phyloP scores from a whole-genome alignment of 2,888 invertebrate genomes.

The Nomada fabriciana region DNA sequence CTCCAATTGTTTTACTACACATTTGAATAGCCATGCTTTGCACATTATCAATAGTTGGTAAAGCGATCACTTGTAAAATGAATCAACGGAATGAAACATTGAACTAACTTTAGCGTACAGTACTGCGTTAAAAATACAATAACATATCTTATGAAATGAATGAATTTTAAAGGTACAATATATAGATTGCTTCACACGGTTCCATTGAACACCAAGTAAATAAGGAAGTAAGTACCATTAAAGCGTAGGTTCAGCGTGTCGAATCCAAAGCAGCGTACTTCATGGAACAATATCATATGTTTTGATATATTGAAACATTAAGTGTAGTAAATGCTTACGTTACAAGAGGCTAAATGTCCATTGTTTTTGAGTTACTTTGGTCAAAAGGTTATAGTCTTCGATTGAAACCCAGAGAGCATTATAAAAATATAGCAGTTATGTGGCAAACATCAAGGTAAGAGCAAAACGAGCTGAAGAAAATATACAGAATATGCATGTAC shows the following conservation, averaged over 20 bases:
- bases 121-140: no score
- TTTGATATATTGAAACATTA: not conserved
- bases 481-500: conserved; percentile 30
- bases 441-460: not conserved
- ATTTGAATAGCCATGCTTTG: not conserved
- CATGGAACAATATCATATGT: no score
- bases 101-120: no score
- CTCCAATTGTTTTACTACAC: not conserved
- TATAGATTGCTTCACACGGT: no score
- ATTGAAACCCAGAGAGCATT: not conserved
- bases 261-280: not conserved
- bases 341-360: no score
- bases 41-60: not conserved
- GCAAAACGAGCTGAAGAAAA: not conserved
- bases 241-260: no score
- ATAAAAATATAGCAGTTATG: not conserved
- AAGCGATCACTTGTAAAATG: not conserved
- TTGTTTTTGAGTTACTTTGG: no score
- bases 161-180: no score
- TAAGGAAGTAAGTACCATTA: not conserved
- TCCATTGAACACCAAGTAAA: no score
- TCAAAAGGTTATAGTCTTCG: no score
- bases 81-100: not conserved
- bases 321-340: not conserved
- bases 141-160: not conserved